Conservation (phyloP, 35 echinoderm and acorn worm genomes). For the Apostichopus californicus region DNA sequence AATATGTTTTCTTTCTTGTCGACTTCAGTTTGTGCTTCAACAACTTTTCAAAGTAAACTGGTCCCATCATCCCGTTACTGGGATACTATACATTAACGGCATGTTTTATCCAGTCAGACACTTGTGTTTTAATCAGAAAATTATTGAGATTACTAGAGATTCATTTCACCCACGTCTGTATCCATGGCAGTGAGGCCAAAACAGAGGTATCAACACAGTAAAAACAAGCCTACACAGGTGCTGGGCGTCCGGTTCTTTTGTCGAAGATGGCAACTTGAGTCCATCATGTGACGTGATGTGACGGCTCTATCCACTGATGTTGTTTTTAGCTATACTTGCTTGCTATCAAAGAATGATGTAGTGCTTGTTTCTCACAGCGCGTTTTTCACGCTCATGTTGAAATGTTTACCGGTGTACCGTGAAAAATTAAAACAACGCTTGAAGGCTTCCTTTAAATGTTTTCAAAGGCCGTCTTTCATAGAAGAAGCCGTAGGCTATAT, state of each 20-base stretch:
- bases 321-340: neutral
- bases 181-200: neutral
- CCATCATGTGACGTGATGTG: neutral
- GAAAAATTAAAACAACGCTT: neutral
- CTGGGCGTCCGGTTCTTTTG: neutral
- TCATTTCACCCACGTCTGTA: neutral
- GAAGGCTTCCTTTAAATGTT: neutral
- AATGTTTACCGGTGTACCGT: neutral
- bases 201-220: neutral
- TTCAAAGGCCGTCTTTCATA: no score
- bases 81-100: neutral
- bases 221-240: neutral
- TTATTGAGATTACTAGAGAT: neutral
- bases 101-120: neutral
- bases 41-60: neutral
- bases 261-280: neutral
- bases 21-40: neutral
- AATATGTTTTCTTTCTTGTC: neutral
- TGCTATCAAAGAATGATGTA: neutral
- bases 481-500: neutral
- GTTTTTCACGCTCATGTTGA: neutral
- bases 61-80: neutral
- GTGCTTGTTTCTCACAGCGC: neutral
- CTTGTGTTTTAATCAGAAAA: constrained; percentile 5
- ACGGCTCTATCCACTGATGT: neutral